A percentile compares a stretch with the other conserved stretches of the same genome.
phyloP scores from a whole-genome alignment of 2,113 vertebrate species.

The Lepisosteus oculatus region DNA sequence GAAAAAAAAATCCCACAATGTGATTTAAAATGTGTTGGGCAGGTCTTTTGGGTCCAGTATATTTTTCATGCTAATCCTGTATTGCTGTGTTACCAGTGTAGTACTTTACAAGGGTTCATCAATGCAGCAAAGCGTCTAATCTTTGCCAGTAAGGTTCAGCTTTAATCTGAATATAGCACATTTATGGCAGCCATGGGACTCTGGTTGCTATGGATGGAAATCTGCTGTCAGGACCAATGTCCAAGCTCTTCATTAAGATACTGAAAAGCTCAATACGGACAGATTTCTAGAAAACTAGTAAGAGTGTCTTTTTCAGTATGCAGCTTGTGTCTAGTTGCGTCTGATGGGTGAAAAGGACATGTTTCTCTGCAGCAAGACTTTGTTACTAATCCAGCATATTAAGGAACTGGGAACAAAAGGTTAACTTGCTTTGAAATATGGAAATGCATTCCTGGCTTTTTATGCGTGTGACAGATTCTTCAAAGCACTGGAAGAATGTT shows the following conservation, averaged over 20 bases:
- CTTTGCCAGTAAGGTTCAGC: not conserved
- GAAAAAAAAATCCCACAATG: not conserved
- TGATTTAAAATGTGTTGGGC: not conserved
- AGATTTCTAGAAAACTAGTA: not conserved
- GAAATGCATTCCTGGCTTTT: no score
- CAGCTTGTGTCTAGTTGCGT: not conserved
- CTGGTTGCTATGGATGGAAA: not conserved
- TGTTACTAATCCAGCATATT: no score
- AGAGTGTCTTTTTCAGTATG: not conserved
- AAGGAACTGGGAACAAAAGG: no score
- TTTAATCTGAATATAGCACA: not conserved
- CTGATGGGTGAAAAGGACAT: not conserved
- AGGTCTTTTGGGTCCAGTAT: not conserved
- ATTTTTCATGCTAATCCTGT: not conserved
- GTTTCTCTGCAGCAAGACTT: no score
- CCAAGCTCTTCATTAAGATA: not conserved
- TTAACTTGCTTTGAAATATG: no score
- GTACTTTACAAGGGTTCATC: not conserved
- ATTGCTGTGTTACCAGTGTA: not conserved
- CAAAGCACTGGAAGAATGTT: no score
- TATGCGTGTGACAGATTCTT: no score
- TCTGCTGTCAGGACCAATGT: not conserved
- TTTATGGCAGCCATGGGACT: not conserved
- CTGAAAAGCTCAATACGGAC: not conserved
- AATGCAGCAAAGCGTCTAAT: not conserved